A percentile compares a stretch with the other conserved stretches of the same genome.
These are phyloP conservation scores for Cheilosia pagana DNA, from an alignment of 2,888 invertebrate genomes.

Conservation along the genomic window DNA sequence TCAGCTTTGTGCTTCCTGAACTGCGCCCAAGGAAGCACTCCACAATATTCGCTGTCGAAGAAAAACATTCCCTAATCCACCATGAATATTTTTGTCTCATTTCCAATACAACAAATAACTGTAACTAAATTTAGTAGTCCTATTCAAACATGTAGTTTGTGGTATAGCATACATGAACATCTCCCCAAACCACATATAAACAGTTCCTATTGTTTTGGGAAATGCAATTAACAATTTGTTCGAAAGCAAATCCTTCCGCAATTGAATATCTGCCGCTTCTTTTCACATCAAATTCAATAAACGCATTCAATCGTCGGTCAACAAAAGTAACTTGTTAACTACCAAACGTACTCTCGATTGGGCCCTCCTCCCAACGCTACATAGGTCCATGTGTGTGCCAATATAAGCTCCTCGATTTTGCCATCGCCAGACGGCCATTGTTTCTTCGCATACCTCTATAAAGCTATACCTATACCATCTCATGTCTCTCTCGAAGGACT, in stretches of 20 bases:
- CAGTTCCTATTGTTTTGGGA: neutral
- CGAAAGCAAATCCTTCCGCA: neutral
- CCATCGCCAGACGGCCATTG: conserved; percentile 4
- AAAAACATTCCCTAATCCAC: no score
- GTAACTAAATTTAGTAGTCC: no score
- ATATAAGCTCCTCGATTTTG: conserved; percentile 13
- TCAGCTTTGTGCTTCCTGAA: no score
- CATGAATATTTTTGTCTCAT: no score
- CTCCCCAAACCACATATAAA: neutral
- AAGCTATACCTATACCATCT: neutral
- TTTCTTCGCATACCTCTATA: neutral
- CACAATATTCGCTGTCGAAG: no score
- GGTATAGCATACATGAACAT: neutral
- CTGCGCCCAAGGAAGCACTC: no score
- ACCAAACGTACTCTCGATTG: neutral
- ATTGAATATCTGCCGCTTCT: conserved; percentile 1
- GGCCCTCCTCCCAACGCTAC: neutral
- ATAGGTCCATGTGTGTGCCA: neutral
- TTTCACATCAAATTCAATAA: neutral
- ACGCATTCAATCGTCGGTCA: conserved; percentile 4
- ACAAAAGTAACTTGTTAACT: conserved; percentile 12
- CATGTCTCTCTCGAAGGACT: conserved; percentile 7
- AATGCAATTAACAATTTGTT: conserved; percentile 2
- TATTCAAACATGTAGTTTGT: no score
- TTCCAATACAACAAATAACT: no score